These are phyloP conservation scores for Cairina moschata DNA, from an alignment of 2,113 vertebrate genomes.

Conservation along the genomic window DNA sequence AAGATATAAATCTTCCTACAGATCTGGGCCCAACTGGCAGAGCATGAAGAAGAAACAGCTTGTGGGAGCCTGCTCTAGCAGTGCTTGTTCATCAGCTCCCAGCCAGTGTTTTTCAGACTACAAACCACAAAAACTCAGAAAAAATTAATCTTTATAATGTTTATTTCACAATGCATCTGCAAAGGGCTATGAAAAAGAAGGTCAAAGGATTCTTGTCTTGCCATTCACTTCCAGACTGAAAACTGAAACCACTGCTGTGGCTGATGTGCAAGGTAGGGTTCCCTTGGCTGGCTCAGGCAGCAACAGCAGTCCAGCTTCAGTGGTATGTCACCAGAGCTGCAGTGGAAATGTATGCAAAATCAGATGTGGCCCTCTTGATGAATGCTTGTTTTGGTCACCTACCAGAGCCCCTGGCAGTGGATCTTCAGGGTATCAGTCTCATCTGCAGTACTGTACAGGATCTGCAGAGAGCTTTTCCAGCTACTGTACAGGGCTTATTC, in stretches of 20 bases:
- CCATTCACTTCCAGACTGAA: neutral
- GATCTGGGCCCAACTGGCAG: neutral
- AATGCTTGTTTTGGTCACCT: neutral
- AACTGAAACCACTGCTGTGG: neutral
- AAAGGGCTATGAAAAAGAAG: neutral
- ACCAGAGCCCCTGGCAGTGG: neutral
- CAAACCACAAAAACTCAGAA: neutral
- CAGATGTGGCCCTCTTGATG: neutral
- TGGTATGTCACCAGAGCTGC: neutral
- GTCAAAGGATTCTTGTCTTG: neutral
- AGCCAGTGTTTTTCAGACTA: neutral
- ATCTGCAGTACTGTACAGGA: neutral
- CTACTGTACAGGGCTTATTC: neutral
- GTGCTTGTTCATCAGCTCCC: neutral
- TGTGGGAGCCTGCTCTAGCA: neutral
- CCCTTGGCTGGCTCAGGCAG: neutral
- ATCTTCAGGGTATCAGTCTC: neutral
- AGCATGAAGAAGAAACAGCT: neutral
- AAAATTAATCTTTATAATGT: neutral
- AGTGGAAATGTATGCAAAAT: neutral
- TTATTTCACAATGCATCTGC: neutral
- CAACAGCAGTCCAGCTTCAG: neutral
- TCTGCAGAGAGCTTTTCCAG: neutral
- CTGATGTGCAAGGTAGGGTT: neutral
- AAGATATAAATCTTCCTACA: neutral